phyloP scores from a whole-genome alignment of 1,140 invertebrate species.

The Scaptomyza graminum region DNA sequence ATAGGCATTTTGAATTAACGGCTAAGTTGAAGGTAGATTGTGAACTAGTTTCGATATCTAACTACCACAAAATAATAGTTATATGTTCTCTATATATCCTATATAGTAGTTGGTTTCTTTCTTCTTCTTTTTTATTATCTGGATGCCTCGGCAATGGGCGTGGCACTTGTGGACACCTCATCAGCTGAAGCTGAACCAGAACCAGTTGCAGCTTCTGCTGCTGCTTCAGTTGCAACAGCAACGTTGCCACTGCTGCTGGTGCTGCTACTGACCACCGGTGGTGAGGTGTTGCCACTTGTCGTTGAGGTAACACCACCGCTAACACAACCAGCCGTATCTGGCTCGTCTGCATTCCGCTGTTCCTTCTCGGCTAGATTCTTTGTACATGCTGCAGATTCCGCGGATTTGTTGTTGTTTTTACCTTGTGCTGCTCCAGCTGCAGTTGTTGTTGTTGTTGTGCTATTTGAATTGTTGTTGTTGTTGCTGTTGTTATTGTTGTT shows the following conservation, averaged over 20 bases:
- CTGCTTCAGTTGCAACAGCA: constrained; percentile 27
- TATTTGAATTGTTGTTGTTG: constrained; percentile 20
- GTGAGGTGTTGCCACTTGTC: constrained; percentile 73
- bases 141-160: constrained; percentile 55
- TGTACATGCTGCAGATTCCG: constrained; percentile 5
- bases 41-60: constrained; percentile 72
- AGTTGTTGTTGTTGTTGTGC: neutral
- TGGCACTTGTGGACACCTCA: constrained; percentile 73
- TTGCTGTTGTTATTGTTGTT: constrained; percentile 24
- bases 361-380: constrained; percentile 53
- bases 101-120: constrained; percentile 3
- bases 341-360: constrained; percentile 24
- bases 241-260: constrained; percentile 67
- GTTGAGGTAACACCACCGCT: constrained; percentile 73
- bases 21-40: constrained; percentile 80
- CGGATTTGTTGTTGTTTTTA: constrained; percentile 14
- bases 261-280: constrained; percentile 81
- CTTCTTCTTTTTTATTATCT: constrained; percentile 47
- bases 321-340: constrained; percentile 51
- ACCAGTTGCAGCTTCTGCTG: neutral
- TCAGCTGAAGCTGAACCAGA: constrained; percentile 29
- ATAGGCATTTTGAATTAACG: constrained; percentile 57
- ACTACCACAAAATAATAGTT: constrained; percentile 12
- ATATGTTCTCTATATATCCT: neutral
- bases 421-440: constrained; percentile 22